Evolutionary conservation across 1,140 invertebrate genomes (phyloP).

Genomic region (Drosophila nasuta): DNA sequence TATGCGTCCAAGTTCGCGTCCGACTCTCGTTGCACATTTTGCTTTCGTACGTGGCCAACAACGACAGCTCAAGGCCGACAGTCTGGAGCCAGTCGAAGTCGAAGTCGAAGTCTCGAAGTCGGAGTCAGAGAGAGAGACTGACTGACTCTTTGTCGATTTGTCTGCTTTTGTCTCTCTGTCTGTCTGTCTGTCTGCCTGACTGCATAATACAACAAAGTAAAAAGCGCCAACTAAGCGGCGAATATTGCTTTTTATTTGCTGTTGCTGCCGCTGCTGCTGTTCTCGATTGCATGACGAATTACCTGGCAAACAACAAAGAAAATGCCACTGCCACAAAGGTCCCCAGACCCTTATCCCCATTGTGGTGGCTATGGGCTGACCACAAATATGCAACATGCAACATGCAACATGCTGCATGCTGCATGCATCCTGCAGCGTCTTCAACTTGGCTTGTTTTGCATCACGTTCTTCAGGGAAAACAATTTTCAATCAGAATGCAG

Average conservation of each 20-base stretch:
- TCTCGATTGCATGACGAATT: slow-evolving; percentile 73
- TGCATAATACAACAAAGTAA: slow-evolving; percentile 56
- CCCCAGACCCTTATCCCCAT: slow-evolving; percentile 13
- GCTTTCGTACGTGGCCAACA: slow-evolving; percentile 75
- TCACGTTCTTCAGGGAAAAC: slow-evolving; percentile 72
- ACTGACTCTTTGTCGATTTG: slow-evolving; percentile 3
- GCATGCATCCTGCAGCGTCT: slow-evolving; percentile 47
- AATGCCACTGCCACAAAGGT: slow-evolving; percentile 30
- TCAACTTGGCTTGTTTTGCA: slow-evolving; percentile 35
- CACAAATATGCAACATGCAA: slow-evolving; percentile 72
- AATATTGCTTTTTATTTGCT: slow-evolving; percentile 56
- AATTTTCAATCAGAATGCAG: slow-evolving; percentile 49
- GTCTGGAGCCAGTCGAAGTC: slow-evolving; percentile 50
- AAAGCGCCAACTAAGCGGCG: slow-evolving; percentile 77
- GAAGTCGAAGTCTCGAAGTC: neutral
- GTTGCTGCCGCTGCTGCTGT: slow-evolving; percentile 26
- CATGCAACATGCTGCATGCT: slow-evolving; percentile 22
- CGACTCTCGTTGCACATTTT: slow-evolving; percentile 55
- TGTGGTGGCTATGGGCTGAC: slow-evolving; percentile 36
- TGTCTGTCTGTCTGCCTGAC: slow-evolving; percentile 12
- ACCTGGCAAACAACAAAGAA: slow-evolving; percentile 58
- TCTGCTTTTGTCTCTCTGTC: slow-evolving; percentile 2
- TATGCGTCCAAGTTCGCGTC: slow-evolving; percentile 71
- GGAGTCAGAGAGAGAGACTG: neutral
- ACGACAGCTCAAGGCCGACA: slow-evolving; percentile 76